Evolutionary conservation across 2,888 invertebrate genomes (phyloP).

Genomic region (Loripinus fragilis): DNA sequence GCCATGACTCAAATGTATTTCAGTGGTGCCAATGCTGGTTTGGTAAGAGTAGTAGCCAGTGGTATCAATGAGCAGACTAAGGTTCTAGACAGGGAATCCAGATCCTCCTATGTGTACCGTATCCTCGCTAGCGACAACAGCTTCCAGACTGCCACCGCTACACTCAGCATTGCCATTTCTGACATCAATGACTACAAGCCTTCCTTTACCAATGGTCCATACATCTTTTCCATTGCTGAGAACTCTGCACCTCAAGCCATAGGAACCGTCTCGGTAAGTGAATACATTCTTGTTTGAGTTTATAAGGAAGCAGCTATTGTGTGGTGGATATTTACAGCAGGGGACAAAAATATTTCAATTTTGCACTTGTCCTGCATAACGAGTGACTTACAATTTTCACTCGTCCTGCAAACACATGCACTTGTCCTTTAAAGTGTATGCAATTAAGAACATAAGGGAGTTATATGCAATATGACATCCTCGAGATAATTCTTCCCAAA

Average conservation of each 20-base stretch:
- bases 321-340: too few species aligned
- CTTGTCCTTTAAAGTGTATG: too few species aligned
- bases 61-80: conserved; percentile 21
- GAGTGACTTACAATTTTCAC: too few species aligned
- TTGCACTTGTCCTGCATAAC: too few species aligned
- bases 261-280: conserved; percentile 66
- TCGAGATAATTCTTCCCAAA: too few species aligned
- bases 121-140: conserved; percentile 49
- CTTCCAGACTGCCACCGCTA: conserved; percentile 60
- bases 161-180: conserved; percentile 60
- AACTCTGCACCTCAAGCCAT: conserved; percentile 43
- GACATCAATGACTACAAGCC: conserved; percentile 75
- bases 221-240: conserved; percentile 64
- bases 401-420: too few species aligned
- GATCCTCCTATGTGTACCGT: conserved; percentile 86
- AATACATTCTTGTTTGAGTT: background rate
- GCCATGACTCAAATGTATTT: conserved; percentile 27
- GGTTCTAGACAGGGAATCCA: conserved; percentile 91
- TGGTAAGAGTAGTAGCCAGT: conserved; percentile 36
- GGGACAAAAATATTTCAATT: too few species aligned
- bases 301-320: too few species aligned
- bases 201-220: conserved; percentile 54
- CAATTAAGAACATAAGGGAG: too few species aligned
- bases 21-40: conserved; percentile 61
- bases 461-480: too few species aligned